A percentile compares a stretch with the other conserved stretches of the same genome.
These are phyloP conservation scores for Scrobipalpa costella DNA, from an alignment of 2,888 invertebrate genomes.

Conservation along the genomic window DNA sequence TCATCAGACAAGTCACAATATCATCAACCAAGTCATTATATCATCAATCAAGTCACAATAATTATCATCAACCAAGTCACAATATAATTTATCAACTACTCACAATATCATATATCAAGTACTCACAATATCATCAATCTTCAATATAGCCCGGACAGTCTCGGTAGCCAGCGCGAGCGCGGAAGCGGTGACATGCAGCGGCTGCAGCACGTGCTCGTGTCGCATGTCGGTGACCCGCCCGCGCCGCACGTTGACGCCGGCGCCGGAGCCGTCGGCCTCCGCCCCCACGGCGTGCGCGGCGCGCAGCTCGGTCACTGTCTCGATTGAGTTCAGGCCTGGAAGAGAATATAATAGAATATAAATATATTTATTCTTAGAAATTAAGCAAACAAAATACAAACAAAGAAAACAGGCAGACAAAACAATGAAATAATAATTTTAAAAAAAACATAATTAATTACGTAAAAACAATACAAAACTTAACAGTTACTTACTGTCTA, in stretches of 20 bases:
- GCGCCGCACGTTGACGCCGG: slow-evolving; percentile 98
- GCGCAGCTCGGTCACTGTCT: slow-evolving; percentile 97
- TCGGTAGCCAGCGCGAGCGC: slow-evolving; percentile 97
- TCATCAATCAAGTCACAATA: too few relatives aligned
- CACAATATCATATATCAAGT: background rate
- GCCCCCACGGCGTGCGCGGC: slow-evolving; percentile 93
- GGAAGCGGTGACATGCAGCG: slow-evolving; percentile 95
- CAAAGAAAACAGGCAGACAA: too few relatives aligned
- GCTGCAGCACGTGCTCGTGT: slow-evolving; percentile 98
- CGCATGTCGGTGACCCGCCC: slow-evolving; percentile 98
- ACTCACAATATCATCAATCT: slow-evolving; percentile 99
- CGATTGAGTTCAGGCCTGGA: slow-evolving; percentile 92
- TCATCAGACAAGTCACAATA: too few relatives aligned
- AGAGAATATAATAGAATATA: background rate
- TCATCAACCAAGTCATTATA: too few relatives aligned
- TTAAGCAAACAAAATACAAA: too few relatives aligned
- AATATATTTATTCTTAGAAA: too few relatives aligned
- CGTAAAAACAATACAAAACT: too few relatives aligned
- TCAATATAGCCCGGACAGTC: slow-evolving; percentile 98
- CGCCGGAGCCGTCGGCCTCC: slow-evolving; percentile 88
- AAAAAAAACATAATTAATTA: too few relatives aligned
- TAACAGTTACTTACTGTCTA: too few relatives aligned
- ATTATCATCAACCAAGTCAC: too few relatives aligned
- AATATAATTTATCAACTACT: background rate
- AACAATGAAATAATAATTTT: too few relatives aligned